phyloP scores from a whole-genome alignment of 1,140 invertebrate genomes.

The Neuroterus valhalla region DNA sequence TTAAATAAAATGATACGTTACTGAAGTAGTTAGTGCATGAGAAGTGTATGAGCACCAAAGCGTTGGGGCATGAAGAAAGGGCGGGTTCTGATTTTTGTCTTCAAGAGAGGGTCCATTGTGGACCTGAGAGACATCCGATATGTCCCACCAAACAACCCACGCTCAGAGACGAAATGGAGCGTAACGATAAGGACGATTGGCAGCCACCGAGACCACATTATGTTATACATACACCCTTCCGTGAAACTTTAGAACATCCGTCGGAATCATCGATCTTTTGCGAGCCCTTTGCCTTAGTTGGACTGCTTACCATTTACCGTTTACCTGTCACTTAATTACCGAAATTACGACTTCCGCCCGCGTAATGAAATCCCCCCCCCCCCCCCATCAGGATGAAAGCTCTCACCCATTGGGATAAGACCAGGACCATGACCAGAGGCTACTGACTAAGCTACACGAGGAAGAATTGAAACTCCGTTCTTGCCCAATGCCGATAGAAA shows the following conservation, averaged over 20 bases:
- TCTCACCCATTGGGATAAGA: too few species aligned
- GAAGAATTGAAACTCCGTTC: too few species aligned
- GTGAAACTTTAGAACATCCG: constrained; percentile 67
- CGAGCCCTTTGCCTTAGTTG: neutral
- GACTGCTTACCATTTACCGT: neutral
- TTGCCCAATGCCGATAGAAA: too few species aligned
- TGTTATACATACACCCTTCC: constrained; percentile 51
- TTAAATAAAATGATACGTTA: neutral
- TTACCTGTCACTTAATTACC: constrained; percentile 51
- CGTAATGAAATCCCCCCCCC: neutral
- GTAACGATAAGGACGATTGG: constrained; percentile 64
- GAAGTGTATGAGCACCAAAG: neutral
- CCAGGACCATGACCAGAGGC: too few species aligned
- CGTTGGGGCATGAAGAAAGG: constrained; percentile 63
- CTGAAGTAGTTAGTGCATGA: too few species aligned
- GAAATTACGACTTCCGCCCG: neutral
- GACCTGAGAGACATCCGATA: constrained; percentile 62
- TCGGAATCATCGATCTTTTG: constrained; percentile 59
- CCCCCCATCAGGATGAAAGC: too few species aligned
- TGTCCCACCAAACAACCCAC: constrained; percentile 51
- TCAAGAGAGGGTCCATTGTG: constrained; percentile 55
- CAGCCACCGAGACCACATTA: constrained; percentile 53
- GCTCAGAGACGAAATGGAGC: constrained; percentile 62
- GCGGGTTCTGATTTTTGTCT: constrained; percentile 68
- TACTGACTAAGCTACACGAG: too few species aligned